Evolutionary conservation across 2,797 vertebrate genomes (phyloP).

Genomic region (Eulemur rubriventer): DNA sequence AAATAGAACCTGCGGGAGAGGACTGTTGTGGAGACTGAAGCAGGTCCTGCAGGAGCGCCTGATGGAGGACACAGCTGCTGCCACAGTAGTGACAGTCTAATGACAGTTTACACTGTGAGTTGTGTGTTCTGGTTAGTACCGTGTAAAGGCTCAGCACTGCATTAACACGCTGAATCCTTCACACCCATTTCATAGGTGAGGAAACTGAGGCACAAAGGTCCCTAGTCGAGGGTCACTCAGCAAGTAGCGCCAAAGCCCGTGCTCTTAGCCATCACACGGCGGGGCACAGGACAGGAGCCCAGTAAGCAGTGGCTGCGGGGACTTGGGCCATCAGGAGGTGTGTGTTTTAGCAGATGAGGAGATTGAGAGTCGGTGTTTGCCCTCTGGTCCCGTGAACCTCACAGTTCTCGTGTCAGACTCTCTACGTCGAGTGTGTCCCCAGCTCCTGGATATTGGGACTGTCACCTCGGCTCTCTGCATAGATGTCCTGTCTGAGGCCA

Average conservation of each 20-base stretch:
- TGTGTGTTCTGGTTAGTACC: background rate
- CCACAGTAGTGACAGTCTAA: rapidly evolving
- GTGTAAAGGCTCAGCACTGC: background rate
- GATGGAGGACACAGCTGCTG: rapidly evolving
- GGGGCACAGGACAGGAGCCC: background rate
- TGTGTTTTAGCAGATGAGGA: background rate
- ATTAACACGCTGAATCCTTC: background rate
- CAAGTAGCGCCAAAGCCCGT: background rate
- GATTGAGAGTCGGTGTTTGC: background rate
- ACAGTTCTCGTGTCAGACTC: background rate
- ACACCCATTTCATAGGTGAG: background rate
- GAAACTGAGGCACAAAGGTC: conserved; percentile 5
- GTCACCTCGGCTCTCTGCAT: background rate
- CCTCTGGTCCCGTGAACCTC: background rate
- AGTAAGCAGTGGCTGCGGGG: rapidly evolving
- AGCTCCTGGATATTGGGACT: background rate
- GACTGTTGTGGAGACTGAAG: background rate
- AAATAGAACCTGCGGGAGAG: background rate
- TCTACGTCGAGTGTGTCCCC: background rate
- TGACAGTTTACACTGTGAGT: background rate
- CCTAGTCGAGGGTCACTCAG: background rate
- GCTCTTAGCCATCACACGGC: rapidly evolving
- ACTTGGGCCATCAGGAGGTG: background rate
- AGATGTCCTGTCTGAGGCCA: background rate
- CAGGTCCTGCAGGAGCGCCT: background rate